Conservation (phyloP, 1,140 invertebrate genomes). For the Grapholita molesta region DNA sequence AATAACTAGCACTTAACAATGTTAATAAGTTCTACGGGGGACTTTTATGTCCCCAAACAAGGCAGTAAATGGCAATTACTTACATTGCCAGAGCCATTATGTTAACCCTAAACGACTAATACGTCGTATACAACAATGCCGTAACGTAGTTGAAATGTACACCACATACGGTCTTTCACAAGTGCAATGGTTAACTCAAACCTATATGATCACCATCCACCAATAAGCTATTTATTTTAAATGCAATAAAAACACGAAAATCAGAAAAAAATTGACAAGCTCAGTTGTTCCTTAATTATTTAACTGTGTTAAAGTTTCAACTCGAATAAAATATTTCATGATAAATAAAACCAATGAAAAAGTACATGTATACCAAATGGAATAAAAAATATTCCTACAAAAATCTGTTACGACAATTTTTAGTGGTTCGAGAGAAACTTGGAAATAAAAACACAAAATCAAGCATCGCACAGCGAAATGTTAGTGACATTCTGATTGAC, state of each 20-base stretch:
- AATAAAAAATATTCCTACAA: neutral
- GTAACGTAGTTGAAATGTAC: neutral
- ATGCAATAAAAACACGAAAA: no score
- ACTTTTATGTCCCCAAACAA: constrained; percentile 16
- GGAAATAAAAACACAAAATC: neutral
- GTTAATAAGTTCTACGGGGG: constrained; percentile 11
- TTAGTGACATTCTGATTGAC: neutral
- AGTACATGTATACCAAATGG: no score
- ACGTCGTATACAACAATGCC: neutral
- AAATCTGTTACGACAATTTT: neutral
- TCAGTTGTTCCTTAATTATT: no score
- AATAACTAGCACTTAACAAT: constrained; percentile 10
- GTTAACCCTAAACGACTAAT: neutral
- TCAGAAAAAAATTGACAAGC: no score
- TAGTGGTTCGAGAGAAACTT: neutral
- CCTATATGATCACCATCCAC: neutral
- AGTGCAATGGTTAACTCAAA: no score
- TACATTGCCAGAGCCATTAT: constrained; percentile 3
- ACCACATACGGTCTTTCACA: neutral
- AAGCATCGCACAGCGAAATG: no score
- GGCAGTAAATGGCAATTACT: constrained; percentile 16
- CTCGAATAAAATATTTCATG: no score
- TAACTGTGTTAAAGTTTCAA: no score
- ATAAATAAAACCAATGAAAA: no score
- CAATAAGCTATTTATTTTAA: neutral